phyloP scores from a whole-genome alignment of 1,140 invertebrate species.

The Tribolium castaneum region DNA sequence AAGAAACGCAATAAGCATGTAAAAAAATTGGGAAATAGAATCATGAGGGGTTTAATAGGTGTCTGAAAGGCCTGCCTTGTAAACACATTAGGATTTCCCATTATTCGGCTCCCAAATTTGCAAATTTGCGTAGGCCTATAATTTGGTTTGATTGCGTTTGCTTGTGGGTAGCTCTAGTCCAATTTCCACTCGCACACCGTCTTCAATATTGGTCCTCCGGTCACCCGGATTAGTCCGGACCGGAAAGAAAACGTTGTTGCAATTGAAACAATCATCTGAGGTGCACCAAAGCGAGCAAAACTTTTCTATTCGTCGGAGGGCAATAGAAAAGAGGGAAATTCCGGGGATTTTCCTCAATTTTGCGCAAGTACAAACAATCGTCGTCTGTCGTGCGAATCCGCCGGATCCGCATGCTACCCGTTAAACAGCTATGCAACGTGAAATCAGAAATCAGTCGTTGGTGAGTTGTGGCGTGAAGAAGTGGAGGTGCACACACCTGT shows the following conservation, averaged over 20 bases:
- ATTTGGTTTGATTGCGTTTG: slow-evolving; percentile 17
- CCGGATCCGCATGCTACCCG: slow-evolving; percentile 39
- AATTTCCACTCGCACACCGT: background rate
- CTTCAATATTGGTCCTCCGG: too few relatives aligned
- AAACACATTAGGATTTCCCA: slow-evolving; percentile 18
- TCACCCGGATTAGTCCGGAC: background rate
- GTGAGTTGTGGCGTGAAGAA: background rate
- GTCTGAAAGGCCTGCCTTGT: background rate
- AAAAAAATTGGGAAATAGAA: too few relatives aligned
- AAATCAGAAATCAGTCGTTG: slow-evolving; percentile 39
- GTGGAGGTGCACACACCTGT: background rate
- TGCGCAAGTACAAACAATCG: slow-evolving; percentile 44
- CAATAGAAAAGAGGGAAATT: slow-evolving; percentile 2
- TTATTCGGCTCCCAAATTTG: slow-evolving; percentile 3
- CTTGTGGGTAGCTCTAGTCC: background rate
- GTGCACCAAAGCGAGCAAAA: background rate
- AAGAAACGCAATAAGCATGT: too few relatives aligned
- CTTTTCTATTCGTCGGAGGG: background rate
- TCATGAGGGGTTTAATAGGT: background rate
- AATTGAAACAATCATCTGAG: background rate
- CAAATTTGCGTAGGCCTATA: slow-evolving; percentile 13
- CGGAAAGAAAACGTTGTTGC: background rate
- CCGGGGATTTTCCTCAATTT: slow-evolving; percentile 1
- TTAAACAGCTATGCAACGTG: slow-evolving; percentile 42
- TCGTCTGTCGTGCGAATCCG: slow-evolving; percentile 31